Base-by-base conservation (phyloP, 2,113 vertebrate genomes). In the Canis aureus region DNA sequence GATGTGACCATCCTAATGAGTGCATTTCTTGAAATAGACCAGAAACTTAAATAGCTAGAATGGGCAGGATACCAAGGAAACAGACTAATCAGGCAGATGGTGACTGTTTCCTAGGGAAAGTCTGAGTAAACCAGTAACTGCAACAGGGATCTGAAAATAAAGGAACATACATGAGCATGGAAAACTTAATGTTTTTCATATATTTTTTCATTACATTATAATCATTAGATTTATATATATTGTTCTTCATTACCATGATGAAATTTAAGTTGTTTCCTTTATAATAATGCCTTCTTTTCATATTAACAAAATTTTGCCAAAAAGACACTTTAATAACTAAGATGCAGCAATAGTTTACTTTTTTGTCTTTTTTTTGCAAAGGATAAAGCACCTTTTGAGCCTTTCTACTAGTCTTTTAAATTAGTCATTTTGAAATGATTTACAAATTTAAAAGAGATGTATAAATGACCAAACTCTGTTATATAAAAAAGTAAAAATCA, bases 61-160 rank as follows among this genome's bases (percentile, higher is more conserved):
- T 96, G 91, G 96, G 96, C 90, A 96, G 11, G 3, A 91, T 96
- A 97, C 97, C 97, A 97, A 98, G 97, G 97, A 98, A 98, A 96
- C 62, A 98, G 91, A 96, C 89, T 97, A 98, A 97, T 91, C 62
- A 95, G 93, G 60, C 94, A 98, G 96, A 96, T 98, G 95, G 92
- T 97, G 67, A 92, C n/a, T 98, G 85, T 98, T 98, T 98, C 91
- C 96, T 96, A 89, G 66, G 91, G 86, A 97, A 95, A 98, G 86
- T 94, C 86, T 98, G 97, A 91, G 93, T 97, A 93, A 95, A 97
- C 90, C 49, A 94, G 51, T 95, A 94, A 93, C 96, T 49, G 23
- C 25, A 95, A 59, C 78, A 96, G 81, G 62, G 93, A 91, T 93
- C 71, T 96, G 89, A 83, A 96, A 97, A 97, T 86, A 96, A 92